A percentile compares a stretch with the other conserved stretches of the same genome.
phyloP scores from a whole-genome alignment of 2,113 vertebrate genomes.

The Cyprinus carpio region DNA sequence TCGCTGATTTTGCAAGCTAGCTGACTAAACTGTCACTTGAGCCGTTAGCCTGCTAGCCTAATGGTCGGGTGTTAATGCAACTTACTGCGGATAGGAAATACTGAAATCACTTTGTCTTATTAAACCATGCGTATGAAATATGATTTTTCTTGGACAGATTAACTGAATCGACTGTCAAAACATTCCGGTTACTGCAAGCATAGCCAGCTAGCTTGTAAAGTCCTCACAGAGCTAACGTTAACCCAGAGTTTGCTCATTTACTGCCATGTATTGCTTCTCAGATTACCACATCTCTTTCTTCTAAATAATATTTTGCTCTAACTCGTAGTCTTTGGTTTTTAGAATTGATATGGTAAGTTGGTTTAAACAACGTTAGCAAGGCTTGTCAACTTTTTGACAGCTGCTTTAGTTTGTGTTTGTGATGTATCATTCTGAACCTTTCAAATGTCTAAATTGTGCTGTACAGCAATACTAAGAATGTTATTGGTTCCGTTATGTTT shows the following conservation, averaged over 20 bases:
- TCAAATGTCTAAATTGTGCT: neutral
- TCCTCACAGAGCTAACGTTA: neutral
- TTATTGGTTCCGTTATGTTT: neutral
- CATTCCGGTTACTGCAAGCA: slow-evolving; percentile 1
- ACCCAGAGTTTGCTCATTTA: slow-evolving; percentile 16
- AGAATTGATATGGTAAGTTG: slow-evolving; percentile 51
- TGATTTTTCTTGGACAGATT: neutral
- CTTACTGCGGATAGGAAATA: neutral
- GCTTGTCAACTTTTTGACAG: slow-evolving; percentile 30
- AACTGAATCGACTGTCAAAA: neutral
- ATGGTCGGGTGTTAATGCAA: slow-evolving; percentile 3
- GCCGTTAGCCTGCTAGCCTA: slow-evolving; percentile 19
- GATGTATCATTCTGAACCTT: neutral
- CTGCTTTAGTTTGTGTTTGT: slow-evolving; percentile 32
- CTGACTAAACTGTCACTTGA: slow-evolving; percentile 32
- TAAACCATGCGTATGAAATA: neutral
- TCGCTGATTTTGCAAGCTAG: slow-evolving; percentile 37
- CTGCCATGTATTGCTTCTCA: slow-evolving; percentile 14
- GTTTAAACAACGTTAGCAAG: slow-evolving; percentile 8
- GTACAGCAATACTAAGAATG: neutral
- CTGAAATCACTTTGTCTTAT: neutral
- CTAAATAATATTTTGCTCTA: slow-evolving; percentile 30
- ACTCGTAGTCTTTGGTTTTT: slow-evolving; percentile 43
- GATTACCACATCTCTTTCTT: slow-evolving; percentile 3
- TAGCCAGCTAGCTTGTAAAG: slow-evolving; percentile 26